A percentile compares a stretch with the other conserved stretches of the same genome.
These are phyloP conservation scores for Triplophysa siluroides DNA, from an alignment of 2,113 vertebrate genomes.

Conservation along the genomic window DNA sequence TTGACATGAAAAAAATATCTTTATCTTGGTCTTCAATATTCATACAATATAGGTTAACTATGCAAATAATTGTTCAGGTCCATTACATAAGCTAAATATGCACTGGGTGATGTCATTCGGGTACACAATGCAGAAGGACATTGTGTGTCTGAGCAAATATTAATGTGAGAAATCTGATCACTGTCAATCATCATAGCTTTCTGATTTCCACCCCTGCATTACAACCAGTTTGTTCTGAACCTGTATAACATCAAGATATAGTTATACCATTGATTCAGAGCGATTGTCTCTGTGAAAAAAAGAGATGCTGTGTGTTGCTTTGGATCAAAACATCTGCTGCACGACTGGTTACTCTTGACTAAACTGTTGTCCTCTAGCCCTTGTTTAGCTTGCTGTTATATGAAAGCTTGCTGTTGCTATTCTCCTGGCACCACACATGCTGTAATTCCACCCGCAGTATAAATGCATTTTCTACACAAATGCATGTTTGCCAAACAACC, in stretches of 20 bases:
- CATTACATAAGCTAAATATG: neutral
- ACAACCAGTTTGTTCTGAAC: neutral
- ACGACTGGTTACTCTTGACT: too few species aligned
- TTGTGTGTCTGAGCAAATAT: neutral
- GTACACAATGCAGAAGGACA: neutral
- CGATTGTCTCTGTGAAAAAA: too few species aligned
- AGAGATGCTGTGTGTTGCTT: too few species aligned
- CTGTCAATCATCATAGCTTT: neutral
- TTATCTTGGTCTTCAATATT: too few species aligned
- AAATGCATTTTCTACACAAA: slow-evolving; percentile 11
- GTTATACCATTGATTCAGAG: too few species aligned
- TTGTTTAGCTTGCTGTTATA: neutral
- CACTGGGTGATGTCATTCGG: neutral
- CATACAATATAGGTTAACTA: too few species aligned
- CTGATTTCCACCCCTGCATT: neutral
- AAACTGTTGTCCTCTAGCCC: neutral
- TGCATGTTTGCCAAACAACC: slow-evolving; percentile 15
- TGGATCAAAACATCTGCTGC: too few species aligned
- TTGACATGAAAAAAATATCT: too few species aligned
- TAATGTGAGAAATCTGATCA: neutral
- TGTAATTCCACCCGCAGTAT: neutral
- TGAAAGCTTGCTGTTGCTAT: neutral
- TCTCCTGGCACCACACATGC: neutral
- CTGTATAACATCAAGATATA: too few species aligned
- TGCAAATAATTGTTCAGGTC: too few species aligned